These are phyloP conservation scores for Urocolius indicus DNA, from an alignment of 2,113 vertebrate species.

Conservation along the genomic window DNA sequence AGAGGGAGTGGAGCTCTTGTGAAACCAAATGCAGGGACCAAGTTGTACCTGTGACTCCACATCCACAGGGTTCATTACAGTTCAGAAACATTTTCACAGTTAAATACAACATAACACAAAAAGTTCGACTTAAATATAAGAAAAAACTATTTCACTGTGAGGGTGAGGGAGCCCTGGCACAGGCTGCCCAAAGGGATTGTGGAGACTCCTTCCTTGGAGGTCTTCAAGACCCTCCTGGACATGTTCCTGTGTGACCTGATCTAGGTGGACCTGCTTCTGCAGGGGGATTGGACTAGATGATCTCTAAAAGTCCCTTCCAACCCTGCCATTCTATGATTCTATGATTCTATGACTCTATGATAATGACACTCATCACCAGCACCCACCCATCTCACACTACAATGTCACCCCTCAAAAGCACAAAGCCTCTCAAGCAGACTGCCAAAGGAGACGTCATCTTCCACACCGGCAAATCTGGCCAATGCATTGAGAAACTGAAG, in stretches of 20 bases:
- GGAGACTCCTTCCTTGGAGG: too few relatives aligned
- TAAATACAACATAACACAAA: neutral
- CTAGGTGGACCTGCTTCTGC: too few relatives aligned
- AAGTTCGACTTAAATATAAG: too few relatives aligned
- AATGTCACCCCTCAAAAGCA: neutral
- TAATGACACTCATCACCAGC: neutral
- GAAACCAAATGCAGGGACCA: neutral
- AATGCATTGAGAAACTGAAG: neutral
- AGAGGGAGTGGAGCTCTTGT: neutral
- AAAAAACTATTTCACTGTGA: too few relatives aligned
- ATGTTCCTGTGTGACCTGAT: too few relatives aligned
- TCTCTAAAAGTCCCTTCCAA: too few relatives aligned
- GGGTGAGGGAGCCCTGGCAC: too few relatives aligned
- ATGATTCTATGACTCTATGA: too few relatives aligned
- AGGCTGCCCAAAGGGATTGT: too few relatives aligned
- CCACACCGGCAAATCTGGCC: neutral
- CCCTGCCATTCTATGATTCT: too few relatives aligned
- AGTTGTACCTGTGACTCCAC: neutral
- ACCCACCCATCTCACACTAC: neutral
- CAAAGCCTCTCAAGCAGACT: neutral
- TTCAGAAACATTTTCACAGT: neutral
- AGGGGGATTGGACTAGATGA: too few relatives aligned
- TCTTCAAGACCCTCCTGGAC: too few relatives aligned
- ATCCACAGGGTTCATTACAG: accelerated
- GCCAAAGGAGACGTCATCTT: accelerated